phyloP scores from a whole-genome alignment of 2,797 vertebrate species.

The Enteromius argenteus region DNA sequence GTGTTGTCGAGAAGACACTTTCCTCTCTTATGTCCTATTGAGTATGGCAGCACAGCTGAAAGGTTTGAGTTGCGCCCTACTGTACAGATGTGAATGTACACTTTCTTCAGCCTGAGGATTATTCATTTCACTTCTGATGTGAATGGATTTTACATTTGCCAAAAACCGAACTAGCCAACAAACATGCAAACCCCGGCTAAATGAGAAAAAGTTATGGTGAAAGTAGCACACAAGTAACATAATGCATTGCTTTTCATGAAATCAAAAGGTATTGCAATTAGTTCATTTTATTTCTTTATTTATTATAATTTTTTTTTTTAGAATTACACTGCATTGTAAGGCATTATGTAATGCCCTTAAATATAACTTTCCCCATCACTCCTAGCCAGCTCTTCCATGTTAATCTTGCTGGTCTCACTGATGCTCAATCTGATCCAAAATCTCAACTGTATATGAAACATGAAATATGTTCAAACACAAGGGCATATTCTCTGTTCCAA shows the following conservation, averaged over 20 bases:
- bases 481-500: slow-evolving; percentile 16
- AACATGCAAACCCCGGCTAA: neutral
- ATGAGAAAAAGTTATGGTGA: too few species aligned
- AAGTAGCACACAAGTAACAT: too few species aligned
- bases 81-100: neutral
- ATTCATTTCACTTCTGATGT: neutral
- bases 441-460: neutral
- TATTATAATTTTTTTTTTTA: neutral
- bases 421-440: neutral
- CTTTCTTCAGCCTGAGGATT: neutral
- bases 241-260: too few species aligned
- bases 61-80: neutral
- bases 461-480: slow-evolving; percentile 40
- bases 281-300: neutral
- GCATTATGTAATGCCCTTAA: neutral
- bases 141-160: neutral
- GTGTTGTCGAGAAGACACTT: too few species aligned
- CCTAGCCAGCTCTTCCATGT: neutral
- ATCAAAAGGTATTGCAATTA: neutral
- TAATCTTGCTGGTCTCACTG: neutral
- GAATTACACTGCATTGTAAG: neutral
- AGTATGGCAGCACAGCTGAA: neutral
- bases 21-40: too few species aligned
- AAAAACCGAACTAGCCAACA: neutral
- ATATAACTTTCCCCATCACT: neutral